These are phyloP conservation scores for Spatula versicolor DNA, from an alignment of 2,797 vertebrate species.

Conservation along the genomic window DNA sequence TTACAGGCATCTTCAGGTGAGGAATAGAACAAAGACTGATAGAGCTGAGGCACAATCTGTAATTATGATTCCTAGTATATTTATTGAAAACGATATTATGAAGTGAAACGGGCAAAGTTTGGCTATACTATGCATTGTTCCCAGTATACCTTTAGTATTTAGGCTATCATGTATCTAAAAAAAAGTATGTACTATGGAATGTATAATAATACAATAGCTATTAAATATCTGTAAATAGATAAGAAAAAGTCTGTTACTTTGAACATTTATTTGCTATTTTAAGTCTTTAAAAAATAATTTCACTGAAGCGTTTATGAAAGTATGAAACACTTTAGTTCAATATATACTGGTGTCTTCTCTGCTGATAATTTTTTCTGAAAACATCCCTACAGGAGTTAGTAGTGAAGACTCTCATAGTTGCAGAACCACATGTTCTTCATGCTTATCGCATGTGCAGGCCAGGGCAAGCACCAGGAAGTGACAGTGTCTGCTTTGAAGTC, in stretches of 20 bases:
- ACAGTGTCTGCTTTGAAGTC: conserved; percentile 98
- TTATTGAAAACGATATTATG: background rate
- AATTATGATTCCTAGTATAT: background rate
- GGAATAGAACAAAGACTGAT: background rate
- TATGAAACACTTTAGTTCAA: background rate
- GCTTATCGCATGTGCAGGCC: conserved; percentile 98
- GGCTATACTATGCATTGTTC: background rate
- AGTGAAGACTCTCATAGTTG: conserved; percentile 96
- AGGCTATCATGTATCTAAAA: background rate
- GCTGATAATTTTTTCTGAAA: conserved; percentile 18
- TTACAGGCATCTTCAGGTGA: background rate
- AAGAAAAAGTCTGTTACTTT: background rate
- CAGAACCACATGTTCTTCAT: conserved; percentile 95
- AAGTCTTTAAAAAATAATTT: background rate
- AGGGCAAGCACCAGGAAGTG: conserved; percentile 94
- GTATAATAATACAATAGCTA: background rate
- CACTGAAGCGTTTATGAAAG: background rate
- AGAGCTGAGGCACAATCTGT: background rate
- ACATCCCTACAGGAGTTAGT: conserved; percentile 87
- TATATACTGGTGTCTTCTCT: background rate
- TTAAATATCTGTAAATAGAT: background rate
- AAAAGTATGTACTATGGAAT: background rate
- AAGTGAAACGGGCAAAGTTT: background rate
- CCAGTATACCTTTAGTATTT: background rate
- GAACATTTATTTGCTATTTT: background rate